Base-by-base conservation (phyloP, 2,888 invertebrate genomes). In the Caenorhabditis sp. region DNA sequence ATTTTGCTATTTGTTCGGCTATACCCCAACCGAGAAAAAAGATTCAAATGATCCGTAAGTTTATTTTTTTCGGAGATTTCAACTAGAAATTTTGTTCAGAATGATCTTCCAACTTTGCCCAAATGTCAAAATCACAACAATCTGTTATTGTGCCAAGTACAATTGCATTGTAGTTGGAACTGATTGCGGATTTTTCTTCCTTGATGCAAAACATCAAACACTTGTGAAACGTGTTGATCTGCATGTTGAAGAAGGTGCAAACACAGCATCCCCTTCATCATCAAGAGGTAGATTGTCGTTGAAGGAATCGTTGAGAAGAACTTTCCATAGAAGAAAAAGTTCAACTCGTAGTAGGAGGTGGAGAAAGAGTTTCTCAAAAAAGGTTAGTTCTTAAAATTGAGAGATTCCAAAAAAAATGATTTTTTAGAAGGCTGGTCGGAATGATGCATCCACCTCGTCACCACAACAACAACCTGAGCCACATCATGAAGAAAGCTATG, bases 241-340 rank as follows among this genome's bases (percentile, higher is more conserved):
- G 14, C 31, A 58, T 43, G 23, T 31, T 23, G 31, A 57, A 31
- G 50, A 36, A 19, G 23, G 55, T 36, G 17, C 37, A 19, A 49
- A 8, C n/a, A n/a, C n/a, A n/a, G n/a, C n/a, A n/a, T n/a, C 54
- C 37, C 19, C 49, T 61, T 17, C 61, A 66, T 26, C 17, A 23
- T 36, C 31, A 2, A 21, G 36, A 21, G n/a, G 12, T 19, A 53
- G 68, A 6, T 66, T 61, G 26, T 65, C 62, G 49, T 19, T 73
- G 12, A 73, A 73, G 27, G 68, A 68, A 26, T 73, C 73, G 6
- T 36, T 73, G 12, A 58, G 73, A 12, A 57, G 55, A 53, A 68
- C 73, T 0, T 73, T 73, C 55, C 60, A 68, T 6, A 58, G 62
- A 17, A 73, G 61, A 36, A 19, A 49, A n/a, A 57, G 10, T 17